A percentile compares a stretch with the other conserved stretches of the same genome.
These are phyloP conservation scores for Hemistola chrysoprasaria DNA, from an alignment of 2,888 invertebrate genomes.

Conservation along the genomic window DNA sequence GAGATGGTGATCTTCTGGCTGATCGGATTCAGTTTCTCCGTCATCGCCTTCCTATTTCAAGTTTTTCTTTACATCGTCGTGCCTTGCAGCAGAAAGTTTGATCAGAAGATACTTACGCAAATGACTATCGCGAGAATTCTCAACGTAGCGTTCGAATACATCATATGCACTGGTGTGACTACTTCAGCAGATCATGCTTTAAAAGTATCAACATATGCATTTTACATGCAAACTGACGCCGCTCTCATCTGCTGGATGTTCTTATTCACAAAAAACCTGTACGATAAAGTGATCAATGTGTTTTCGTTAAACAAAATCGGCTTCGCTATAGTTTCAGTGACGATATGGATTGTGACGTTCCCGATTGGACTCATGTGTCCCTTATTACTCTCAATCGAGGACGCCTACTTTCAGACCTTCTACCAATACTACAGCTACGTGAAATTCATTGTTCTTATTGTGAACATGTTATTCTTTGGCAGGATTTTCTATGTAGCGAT, in stretches of 20 bases:
- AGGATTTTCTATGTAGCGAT: conserved; percentile 49
- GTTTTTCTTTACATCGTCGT: conserved; percentile 35
- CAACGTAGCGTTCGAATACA: conserved; percentile 45
- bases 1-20: conserved; percentile 45
- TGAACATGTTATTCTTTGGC: conserved; percentile 49
- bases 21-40: conserved; percentile 45
- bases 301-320: conserved; percentile 38
- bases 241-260: conserved; percentile 58
- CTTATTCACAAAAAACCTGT: conserved; percentile 58
- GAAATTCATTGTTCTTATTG: conserved; percentile 46
- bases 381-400: conserved; percentile 6
- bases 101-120: conserved; percentile 52
- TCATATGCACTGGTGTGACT: conserved; percentile 21
- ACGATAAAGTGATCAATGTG: conserved; percentile 57
- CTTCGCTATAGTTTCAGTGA: conserved; percentile 33
- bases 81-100: conserved; percentile 48
- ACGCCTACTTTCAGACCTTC: conserved; percentile 16
- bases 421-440: conserved; percentile 41
- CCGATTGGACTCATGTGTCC: conserved; percentile 43
- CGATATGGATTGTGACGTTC: conserved; percentile 46
- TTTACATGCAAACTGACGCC: conserved; percentile 51
- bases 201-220: conserved; percentile 22
- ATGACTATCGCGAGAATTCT: conserved; percentile 49
- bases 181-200: neutral
- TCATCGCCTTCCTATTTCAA: conserved; percentile 41